Base-by-base conservation (phyloP, 2,113 vertebrate species). In the Paracanthobrama guichenoti region DNA sequence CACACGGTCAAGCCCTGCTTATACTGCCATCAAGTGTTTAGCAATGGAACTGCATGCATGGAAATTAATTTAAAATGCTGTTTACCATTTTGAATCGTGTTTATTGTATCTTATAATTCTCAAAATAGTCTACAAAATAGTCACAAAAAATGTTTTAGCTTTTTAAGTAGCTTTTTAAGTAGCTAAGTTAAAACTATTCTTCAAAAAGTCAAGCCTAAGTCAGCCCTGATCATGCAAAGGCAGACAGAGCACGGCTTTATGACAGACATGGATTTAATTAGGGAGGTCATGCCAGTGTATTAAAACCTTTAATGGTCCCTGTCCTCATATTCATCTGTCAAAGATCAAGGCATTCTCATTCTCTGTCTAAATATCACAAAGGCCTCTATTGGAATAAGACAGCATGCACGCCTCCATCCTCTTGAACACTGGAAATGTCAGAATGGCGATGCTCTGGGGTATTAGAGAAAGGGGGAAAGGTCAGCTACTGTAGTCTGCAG, bases 281-380 rank as follows among this genome's bases (percentile, higher is more conserved):
- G 50, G 48, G 35, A 82, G 53, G 48, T 71, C 73, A 26, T 64
- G 39, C 44, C 72, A 50, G 42, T 44, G 72, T 83, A 84, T 71
- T 85, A 88, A 83, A 79, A 64, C 76, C 60, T 75, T 84, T 42
- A 31, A 64, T 71, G n/a, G 74, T 86, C 62, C 57, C 28, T 85
- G 81, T 85, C 42, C 78, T 78, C 84, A 81, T 81, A 84, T 86
- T 82, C 81, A 83, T 86, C 81, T 88, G 84, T 79, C 83, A 79
- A 55, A 88, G 85, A 88, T 85, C 82, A 87, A 48, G 66, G 59
- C 57, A 16, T 79, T 84, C 85, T 85, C 87, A 84, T 84, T 84
- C 85, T 62, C 62, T 74, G 81, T 67, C 69, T 81, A 88, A 89
- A 89, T 89, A 89, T 88, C 87, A 88, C 85, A 82, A 85, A 87